Conservation (phyloP, 2,113 vertebrate species). For the Coreoperca whiteheadi region DNA sequence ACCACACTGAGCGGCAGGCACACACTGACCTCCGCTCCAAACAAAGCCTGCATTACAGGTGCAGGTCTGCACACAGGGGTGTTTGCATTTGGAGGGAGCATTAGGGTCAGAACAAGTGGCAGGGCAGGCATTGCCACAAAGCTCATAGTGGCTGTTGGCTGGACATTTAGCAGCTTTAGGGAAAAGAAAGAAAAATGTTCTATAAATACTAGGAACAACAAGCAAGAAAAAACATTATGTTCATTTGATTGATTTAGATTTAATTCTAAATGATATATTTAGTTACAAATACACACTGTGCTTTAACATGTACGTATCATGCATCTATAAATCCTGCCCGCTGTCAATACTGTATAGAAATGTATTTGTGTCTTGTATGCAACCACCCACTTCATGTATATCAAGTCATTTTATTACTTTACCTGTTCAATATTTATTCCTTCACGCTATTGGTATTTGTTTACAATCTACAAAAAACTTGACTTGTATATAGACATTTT, state of each 20-base stretch:
- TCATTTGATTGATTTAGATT: background rate
- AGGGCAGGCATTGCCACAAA: constrained; percentile 81
- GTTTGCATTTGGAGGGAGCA: constrained; percentile 72
- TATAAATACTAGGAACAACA: background rate
- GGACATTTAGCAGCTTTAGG: constrained; percentile 73
- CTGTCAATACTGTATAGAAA: background rate
- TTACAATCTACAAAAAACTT: background rate
- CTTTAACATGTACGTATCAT: background rate
- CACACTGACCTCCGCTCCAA: constrained; percentile 76
- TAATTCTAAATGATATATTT: background rate
- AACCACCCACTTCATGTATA: background rate
- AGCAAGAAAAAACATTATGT: background rate
- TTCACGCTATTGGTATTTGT: background rate
- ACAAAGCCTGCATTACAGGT: constrained; percentile 79
- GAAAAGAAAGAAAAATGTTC: background rate
- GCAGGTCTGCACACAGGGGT: constrained; percentile 81
- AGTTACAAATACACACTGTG: background rate
- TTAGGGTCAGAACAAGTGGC: constrained; percentile 78
- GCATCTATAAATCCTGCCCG: too few species aligned
- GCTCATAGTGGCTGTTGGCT: constrained; percentile 82
- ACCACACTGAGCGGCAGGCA: constrained; percentile 78
- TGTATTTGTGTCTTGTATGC: too few species aligned
- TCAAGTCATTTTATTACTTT: background rate
- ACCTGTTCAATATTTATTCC: background rate
- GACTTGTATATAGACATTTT: background rate